Evolutionary conservation across 1,140 invertebrate genomes (phyloP).

Genomic region (Lucilia cuprina): DNA sequence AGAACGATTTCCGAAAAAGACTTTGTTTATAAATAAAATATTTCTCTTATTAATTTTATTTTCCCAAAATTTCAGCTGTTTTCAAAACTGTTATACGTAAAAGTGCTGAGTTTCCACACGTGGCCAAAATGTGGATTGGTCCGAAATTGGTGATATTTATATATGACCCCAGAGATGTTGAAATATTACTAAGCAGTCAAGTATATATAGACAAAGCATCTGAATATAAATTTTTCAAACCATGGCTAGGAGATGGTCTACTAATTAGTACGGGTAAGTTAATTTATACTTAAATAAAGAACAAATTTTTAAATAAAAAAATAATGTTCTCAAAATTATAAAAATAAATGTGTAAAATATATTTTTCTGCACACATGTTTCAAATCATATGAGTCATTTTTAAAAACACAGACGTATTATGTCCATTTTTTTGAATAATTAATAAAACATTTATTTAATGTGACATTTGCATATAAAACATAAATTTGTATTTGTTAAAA

Average conservation of each 20-base stretch:
- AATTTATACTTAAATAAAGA: not conserved
- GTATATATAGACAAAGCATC: constrained; percentile 77
- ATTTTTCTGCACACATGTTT: not conserved
- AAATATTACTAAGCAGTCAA: constrained; percentile 76
- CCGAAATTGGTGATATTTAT: constrained; percentile 76
- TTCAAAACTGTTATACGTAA: constrained; percentile 70
- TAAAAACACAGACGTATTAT: not conserved
- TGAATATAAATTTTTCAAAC: constrained; percentile 77
- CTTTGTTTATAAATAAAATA: too few relatives aligned
- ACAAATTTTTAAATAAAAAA: not conserved
- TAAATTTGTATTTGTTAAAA: not conserved
- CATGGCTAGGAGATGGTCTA: constrained; percentile 77
- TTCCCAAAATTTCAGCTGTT: constrained; percentile 66
- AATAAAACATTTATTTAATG: constrained; percentile 1
- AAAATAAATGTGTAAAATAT: not conserved
- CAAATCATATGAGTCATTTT: not conserved
- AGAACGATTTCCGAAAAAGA: too few relatives aligned
- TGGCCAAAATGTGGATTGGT: constrained; percentile 76
- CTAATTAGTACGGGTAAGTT: constrained; percentile 77
- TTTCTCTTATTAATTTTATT: constrained; percentile 37
- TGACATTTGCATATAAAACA: not conserved
- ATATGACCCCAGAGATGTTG: constrained; percentile 76
- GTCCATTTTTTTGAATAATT: not conserved
- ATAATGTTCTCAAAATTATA: not conserved
- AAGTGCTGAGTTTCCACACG: constrained; percentile 67